Base-by-base conservation (phyloP, 2,888 invertebrate genomes). In the Chloromyia formosa region DNA sequence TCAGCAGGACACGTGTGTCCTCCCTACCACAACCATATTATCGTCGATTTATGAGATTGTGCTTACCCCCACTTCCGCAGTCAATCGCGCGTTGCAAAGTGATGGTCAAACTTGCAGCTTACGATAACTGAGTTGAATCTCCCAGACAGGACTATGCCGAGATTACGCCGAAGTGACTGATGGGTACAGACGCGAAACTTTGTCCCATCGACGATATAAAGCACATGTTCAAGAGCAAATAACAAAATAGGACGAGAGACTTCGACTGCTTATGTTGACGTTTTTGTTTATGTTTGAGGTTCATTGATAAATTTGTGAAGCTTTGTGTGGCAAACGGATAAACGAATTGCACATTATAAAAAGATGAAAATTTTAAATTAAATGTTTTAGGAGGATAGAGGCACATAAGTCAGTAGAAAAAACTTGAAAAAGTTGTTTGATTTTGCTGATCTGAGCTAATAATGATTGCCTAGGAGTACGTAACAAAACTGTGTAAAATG, bases 221-320 rank as follows among this genome's bases (percentile, higher is more conserved):
- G 56, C 56, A 69, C 35, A 58, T 71, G 53, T 71, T 66, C 66
- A 66, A 10, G 49, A 49, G 35, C 22, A 49, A 66, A 49, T 45
- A 20, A 9, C 49, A 16, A 58, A 56, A 58, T 27, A 58, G 58
- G 40, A 35, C 35, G 54, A 42, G 40, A n/a, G 18, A 56, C 1
- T 54, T 23, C 27, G 18, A 16, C 49, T 71, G 42, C 20, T 60
- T 22, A 7, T n/a, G 27, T 35, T 69, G 53, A 53, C 23, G 53
- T 58, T 71, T 71, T 71, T 40, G 71, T 40, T 58, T 71, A 18
- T 20, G 16, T 27, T 56, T 40, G 7, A 40, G 18, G 40, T 71
- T 71, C 71, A 71, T 71, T 71, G 71, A 71, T 71, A 42, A 58
- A 71, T 71, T 58, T 20, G 20, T 56, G 71, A 71, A 40, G 16